These are phyloP conservation scores for Palaemon carinicauda DNA, from an alignment of 1,140 invertebrate genomes.

Conservation along the genomic window DNA sequence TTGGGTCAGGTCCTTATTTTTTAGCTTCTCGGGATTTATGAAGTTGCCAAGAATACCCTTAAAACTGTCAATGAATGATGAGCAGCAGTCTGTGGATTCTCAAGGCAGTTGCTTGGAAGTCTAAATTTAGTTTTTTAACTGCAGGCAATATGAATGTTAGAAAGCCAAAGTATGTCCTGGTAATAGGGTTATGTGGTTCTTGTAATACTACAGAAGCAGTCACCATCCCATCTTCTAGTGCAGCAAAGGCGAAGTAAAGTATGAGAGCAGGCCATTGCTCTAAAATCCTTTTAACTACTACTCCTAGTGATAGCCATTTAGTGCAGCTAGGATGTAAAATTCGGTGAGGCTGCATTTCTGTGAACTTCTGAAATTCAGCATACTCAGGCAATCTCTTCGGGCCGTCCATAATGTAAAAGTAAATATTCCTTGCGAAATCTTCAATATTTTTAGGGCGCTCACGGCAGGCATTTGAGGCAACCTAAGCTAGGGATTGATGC, in stretches of 20 bases:
- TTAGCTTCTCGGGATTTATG: slow-evolving; percentile 17
- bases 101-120: not conserved
- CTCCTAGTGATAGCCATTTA: slow-evolving; percentile 38
- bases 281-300: slow-evolving; percentile 44
- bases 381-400: slow-evolving; percentile 26
- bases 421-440: slow-evolving; percentile 17
- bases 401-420: slow-evolving; percentile 4
- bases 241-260: slow-evolving; percentile 39
- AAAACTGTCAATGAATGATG: not conserved
- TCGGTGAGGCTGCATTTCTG: slow-evolving; percentile 15
- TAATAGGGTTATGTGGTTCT: not conserved
- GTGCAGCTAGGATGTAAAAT: slow-evolving; percentile 21
- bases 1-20: slow-evolving; percentile 3
- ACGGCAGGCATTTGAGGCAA: slow-evolving; percentile 21
- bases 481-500: slow-evolving; percentile 21
- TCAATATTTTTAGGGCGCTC: slow-evolving; percentile 24
- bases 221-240: slow-evolving; percentile 17
- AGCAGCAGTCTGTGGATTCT: not conserved
- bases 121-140: not conserved
- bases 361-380: slow-evolving; percentile 43
- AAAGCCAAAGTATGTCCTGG: not conserved
- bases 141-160: not conserved
- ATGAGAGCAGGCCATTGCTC: slow-evolving; percentile 39
- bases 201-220: slow-evolving; percentile 19
- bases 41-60: too few species aligned